phyloP scores from a whole-genome alignment of 2,888 invertebrate genomes.

The Heptascelio sp. region DNA sequence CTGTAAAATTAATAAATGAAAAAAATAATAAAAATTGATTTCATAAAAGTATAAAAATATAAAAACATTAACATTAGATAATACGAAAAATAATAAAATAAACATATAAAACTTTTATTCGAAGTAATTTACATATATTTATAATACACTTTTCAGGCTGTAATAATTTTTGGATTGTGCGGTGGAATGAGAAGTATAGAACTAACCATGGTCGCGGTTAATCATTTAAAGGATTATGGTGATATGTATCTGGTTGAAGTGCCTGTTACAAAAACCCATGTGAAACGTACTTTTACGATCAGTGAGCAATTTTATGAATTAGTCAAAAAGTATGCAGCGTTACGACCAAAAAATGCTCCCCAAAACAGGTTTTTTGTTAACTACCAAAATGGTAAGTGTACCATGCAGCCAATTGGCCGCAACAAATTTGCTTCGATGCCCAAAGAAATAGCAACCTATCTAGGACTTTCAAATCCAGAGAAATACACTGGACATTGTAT shows the following conservation, averaged over 20 bases:
- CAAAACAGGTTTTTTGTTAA: conserved; percentile 52
- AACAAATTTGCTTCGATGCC: conserved; percentile 70
- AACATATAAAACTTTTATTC: too few relatives aligned
- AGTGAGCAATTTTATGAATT: conserved; percentile 24
- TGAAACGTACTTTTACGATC: conserved; percentile 40
- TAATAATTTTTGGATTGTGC: conserved; percentile 46
- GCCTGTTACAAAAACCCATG: conserved; percentile 12
- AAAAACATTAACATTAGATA: too few relatives aligned
- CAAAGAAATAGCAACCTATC: conserved; percentile 70
- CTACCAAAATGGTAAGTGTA: conserved; percentile 70
- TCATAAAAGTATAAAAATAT: too few relatives aligned
- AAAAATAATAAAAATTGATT: neutral
- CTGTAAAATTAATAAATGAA: neutral
- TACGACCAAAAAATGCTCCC: conserved; percentile 42
- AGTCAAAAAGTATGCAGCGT: conserved; percentile 33
- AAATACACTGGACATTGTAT: conserved; percentile 68
- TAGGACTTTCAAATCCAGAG: conserved; percentile 55
- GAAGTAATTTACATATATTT: too few relatives aligned
- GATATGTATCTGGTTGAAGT: conserved; percentile 42
- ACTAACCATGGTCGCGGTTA: conserved; percentile 27
- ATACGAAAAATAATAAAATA: too few relatives aligned
- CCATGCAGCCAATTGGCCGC: conserved; percentile 59
- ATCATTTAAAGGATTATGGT: conserved; percentile 49
- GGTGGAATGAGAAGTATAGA: conserved; percentile 49
- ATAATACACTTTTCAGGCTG: conserved; percentile 43